Evolutionary conservation across 2,888 invertebrate species (phyloP).

Genomic region (Thymelicus lineola): DNA sequence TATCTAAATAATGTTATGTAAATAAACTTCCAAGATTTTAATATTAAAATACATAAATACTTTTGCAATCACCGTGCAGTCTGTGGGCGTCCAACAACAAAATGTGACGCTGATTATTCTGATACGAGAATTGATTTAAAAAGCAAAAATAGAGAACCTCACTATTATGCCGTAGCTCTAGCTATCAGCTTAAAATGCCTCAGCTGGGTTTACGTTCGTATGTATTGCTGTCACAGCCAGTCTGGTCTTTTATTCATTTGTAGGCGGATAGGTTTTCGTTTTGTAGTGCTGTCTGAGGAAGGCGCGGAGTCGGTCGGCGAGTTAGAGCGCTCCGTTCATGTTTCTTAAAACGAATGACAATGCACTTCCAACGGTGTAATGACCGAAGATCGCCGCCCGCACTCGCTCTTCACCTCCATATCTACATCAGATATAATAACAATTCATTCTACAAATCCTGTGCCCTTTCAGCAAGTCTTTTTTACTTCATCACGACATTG

Average conservation of each 20-base stretch:
- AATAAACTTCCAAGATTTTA: neutral
- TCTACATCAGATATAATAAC: neutral
- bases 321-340: constrained; percentile 39
- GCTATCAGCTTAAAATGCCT: constrained; percentile 19
- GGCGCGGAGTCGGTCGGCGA: constrained; percentile 21
- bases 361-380: constrained; percentile 60
- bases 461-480: neutral
- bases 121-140: neutral
- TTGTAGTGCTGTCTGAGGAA: constrained; percentile 35
- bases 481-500: neutral
- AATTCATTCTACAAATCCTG: neutral
- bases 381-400: constrained; percentile 48
- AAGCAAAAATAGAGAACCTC: constrained; percentile 8
- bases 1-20: too few species aligned
- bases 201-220: constrained; percentile 19
- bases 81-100: neutral
- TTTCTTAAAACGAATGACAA: constrained; percentile 64
- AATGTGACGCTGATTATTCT: neutral
- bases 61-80: neutral
- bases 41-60: neutral
- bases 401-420: constrained; percentile 6
- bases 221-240: constrained; percentile 31
- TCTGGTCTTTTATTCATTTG: constrained; percentile 45
- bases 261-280: constrained; percentile 44
- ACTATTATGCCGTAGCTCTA: constrained; percentile 20